These are phyloP conservation scores for Mesoclemmys tuberculata DNA, from an alignment of 2,113 vertebrate genomes.

Conservation along the genomic window DNA sequence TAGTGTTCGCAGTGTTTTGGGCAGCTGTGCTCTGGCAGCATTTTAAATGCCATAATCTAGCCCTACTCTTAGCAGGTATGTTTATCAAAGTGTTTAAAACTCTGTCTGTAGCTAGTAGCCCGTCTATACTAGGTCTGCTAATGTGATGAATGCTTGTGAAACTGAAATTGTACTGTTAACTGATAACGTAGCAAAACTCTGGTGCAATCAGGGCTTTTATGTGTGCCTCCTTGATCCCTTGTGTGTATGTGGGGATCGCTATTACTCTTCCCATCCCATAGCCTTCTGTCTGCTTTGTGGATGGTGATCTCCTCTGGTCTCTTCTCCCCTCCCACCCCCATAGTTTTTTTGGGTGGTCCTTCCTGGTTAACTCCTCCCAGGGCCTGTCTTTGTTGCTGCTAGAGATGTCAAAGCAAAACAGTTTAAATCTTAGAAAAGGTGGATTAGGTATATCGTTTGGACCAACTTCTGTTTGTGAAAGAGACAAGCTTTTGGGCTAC, in stretches of 20 bases:
- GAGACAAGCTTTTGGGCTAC: background rate
- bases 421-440: too few species aligned
- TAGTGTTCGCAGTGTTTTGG: background rate
- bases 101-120: background rate
- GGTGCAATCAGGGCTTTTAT: background rate
- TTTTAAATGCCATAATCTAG: background rate
- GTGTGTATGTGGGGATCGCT: background rate
- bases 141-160: too few species aligned
- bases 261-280: background rate
- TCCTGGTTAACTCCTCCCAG: background rate
- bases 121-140: background rate
- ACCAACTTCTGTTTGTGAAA: background rate
- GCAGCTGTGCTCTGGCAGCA: background rate
- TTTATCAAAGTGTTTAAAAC: background rate
- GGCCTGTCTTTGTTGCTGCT: background rate
- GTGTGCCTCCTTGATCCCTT: background rate
- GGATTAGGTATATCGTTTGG: background rate
- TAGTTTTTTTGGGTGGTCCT: background rate
- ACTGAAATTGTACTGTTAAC: too few species aligned
- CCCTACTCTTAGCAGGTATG: background rate
- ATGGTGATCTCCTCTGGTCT: background rate
- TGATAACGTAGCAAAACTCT: background rate
- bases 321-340: background rate
- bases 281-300: background rate
- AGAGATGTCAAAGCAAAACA: background rate